Evolutionary conservation across 2,888 invertebrate genomes (phyloP), one percentile per base, ranked within the genome.

Genomic region (Odontocerum albicorne): DNA sequence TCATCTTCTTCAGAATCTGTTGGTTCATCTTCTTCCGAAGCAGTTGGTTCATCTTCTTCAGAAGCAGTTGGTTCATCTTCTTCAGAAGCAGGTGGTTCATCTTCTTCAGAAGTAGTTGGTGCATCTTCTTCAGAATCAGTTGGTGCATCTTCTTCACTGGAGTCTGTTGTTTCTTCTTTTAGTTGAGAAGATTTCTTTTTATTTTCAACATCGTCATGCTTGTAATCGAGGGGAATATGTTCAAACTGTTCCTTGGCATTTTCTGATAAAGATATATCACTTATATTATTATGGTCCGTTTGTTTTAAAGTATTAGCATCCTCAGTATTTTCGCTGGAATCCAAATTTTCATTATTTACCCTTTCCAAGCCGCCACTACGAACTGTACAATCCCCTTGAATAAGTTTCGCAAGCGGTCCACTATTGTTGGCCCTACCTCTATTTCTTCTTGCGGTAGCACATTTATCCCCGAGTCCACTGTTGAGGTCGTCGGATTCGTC

Each of bases 191-290:
- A 42, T 49, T 57, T 54, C 15, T 33, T 21, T 4, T 66, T 61
- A 40, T 50, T 47, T 57, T 63, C 63, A 32, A 65, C 65, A 49
- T 67, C 61, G 35, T 65, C 67, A 54, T 75, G 75, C 54, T 74
- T 74, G 59, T 78, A 76, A 66, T 75, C 66, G 45, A 72, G 63
- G 3, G 79, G 77, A 55, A 76, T 73, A 63, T 74, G 70, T 68
- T 79, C 76, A 66, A 77, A 74, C 59, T 75, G 68, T 65, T 76
- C 70, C 65, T 76, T 76, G 1, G 74, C 66, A 58, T 76, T 68
- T 50, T 51, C 66, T 39, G 66, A 53, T n/a, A 49, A 64, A 40
- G 49, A 62, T 53, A 62, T 51, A 47, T 62, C 61, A 40, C 64
- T 47, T 51, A 63, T 62, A 49, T 65, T 63, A 32, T 63, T 64